Evolutionary conservation across 2,888 invertebrate species (phyloP).

Genomic region (Eupithecia tripunctaria): DNA sequence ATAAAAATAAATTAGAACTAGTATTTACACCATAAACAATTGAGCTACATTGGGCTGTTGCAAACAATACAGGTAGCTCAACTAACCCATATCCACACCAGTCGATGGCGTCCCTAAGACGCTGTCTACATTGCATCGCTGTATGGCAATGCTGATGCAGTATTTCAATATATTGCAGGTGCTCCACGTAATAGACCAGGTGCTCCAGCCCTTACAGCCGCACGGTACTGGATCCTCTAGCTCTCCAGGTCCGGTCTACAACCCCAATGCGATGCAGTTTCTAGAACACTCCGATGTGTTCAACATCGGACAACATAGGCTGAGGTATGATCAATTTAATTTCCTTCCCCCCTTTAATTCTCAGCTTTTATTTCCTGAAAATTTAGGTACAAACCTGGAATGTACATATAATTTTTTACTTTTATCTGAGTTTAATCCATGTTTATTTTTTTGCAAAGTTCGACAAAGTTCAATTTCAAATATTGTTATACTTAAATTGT

Average conservation of each 20-base stretch:
- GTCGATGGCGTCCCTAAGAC: too few species aligned
- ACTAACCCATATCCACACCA: too few species aligned
- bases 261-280: slow-evolving; percentile 92
- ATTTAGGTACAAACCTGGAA: not conserved
- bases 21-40: too few species aligned
- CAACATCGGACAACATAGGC: slow-evolving; percentile 88
- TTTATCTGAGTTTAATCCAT: not conserved
- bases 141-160: too few species aligned
- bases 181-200: slow-evolving; percentile 94
- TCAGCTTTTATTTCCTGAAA: not conserved
- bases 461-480: not conserved
- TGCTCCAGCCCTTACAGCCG: slow-evolving; percentile 90
- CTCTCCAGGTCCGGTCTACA: slow-evolving; percentile 87
- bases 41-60: too few species aligned
- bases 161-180: slow-evolving; percentile 82
- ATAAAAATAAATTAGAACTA: too few species aligned
- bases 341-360: too few species aligned
- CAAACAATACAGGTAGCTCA: too few species aligned
- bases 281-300: slow-evolving; percentile 90
- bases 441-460: not conserved
- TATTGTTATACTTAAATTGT: slow-evolving; percentile 38
- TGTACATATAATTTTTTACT: not conserved
- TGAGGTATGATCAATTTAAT: slow-evolving; percentile 83
- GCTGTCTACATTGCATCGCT: too few species aligned
- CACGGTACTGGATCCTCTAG: slow-evolving; percentile 84